Evolutionary conservation across 30 jellyfish, hydroid and myxozoan genomes (phyloP).

Genomic region (Catostylus mosaicus): DNA sequence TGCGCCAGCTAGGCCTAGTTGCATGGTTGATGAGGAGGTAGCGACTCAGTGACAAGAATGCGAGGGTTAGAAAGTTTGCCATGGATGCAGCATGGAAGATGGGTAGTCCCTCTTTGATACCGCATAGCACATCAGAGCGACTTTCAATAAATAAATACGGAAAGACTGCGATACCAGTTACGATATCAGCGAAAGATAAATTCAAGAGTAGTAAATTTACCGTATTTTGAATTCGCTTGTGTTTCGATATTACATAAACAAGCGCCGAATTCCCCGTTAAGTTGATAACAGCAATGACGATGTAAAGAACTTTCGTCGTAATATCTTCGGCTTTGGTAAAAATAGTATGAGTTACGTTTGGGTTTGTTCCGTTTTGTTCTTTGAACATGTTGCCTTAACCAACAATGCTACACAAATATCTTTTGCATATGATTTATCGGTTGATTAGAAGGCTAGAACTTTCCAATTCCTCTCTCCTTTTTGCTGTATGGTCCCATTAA

Average conservation of each 20-base stretch:
- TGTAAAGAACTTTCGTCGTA: slow-evolving; percentile 22
- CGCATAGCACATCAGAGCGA: slow-evolving; percentile 79
- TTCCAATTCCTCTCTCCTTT: no score
- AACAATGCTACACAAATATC: no score
- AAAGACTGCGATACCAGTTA: slow-evolving; percentile 67
- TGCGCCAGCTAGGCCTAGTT: slow-evolving; percentile 69
- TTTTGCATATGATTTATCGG: no score
- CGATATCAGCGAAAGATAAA: slow-evolving; percentile 82
- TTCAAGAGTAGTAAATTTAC: slow-evolving; percentile 76
- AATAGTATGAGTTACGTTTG: not conserved
- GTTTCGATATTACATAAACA: slow-evolving; percentile 59
- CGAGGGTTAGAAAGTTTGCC: slow-evolving; percentile 77
- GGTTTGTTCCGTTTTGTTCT: not conserved
- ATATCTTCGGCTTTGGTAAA: slow-evolving; percentile 56
- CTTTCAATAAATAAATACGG: slow-evolving; percentile 69
- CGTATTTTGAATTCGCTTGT: slow-evolving; percentile 63
- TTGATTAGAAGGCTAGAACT: no score
- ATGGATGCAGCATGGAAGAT: slow-evolving; percentile 77
- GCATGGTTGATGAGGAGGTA: slow-evolving; percentile 90
- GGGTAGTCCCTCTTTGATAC: slow-evolving; percentile 83
- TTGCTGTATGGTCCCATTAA: no score
- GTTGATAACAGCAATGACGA: slow-evolving; percentile 50
- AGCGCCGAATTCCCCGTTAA: slow-evolving; percentile 68
- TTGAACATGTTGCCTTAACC: not conserved
- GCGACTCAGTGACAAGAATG: slow-evolving; percentile 79